Evolutionary conservation across 2,888 invertebrate species (phyloP), one percentile per base, ranked within the genome.

Genomic region (Cenopis cana): DNA sequence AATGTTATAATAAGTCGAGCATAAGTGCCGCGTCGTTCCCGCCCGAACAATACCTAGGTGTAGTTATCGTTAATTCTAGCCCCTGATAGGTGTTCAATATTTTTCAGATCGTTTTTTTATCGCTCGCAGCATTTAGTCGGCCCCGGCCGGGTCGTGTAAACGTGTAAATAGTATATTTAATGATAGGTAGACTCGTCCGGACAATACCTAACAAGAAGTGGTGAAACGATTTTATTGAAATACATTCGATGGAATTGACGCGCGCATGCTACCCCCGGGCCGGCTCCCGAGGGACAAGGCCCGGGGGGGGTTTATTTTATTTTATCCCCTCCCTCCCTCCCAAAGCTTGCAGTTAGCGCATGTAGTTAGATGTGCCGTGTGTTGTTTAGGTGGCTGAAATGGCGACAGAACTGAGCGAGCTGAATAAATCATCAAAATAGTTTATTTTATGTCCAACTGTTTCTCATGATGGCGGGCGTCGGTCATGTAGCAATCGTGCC

Each of bases 191-290:
- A 86, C 86, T 82, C 84, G 88, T 92, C 91, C 89, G 93, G 93
- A 93, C 93, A 92, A 93, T 93, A 93, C 93, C 91, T 93, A 92
- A 93, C 93, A 24, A 60, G 60, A 92, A 92, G 93, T 93, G 91
- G 87, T 90, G 80, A 81, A 82, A 89, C 87, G 89, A 89, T 90
- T 92, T 91, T 91, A 89, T 92, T 92, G 91, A 91, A 89, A 92
- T 89, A 90, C 90, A 91, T 87, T 91, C 90, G 88, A 90, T 92
- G 90, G 87, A 93, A 91, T 90, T 86, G 86, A 80, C 76, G 75
- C 79, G 81, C 89, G 92, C 91, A 90, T 89, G 92, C 88, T 83
- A 79, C 77, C 78, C 75, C 74, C 69, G 76, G 82, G 78, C 76
- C 77, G 77, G 54, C 17, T 36, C 61, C 8, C 14, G 14, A 14